Percentiles rank a stretch among this genome's conserved stretches.
phyloP scores from a whole-genome alignment of 2,113 vertebrate genomes.

The Notechis scutatus region DNA sequence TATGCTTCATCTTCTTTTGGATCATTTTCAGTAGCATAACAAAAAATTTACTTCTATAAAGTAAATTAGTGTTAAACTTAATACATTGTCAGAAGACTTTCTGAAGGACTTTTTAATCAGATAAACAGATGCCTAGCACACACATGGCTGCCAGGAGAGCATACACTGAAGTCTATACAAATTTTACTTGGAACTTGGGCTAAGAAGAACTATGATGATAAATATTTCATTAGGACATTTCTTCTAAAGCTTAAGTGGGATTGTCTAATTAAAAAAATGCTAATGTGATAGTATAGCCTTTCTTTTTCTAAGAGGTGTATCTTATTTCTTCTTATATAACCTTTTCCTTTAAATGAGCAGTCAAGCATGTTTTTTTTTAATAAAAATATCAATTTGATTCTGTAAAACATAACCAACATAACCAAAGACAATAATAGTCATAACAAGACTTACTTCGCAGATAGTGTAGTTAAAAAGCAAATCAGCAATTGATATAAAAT shows the following conservation, averaged over 20 bases:
- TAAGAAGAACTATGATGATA: constrained; percentile 42
- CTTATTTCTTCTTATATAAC: constrained; percentile 52
- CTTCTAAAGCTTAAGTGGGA: constrained; percentile 63
- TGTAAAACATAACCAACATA: constrained; percentile 18
- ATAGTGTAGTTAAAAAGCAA: background rate
- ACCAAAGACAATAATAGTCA: background rate
- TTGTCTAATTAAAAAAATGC: constrained; percentile 66
- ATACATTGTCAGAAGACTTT: background rate
- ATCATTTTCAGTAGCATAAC: background rate
- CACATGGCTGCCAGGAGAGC: background rate
- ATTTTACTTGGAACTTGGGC: constrained; percentile 47
- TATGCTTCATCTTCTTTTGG: background rate
- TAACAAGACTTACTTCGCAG: constrained; percentile 3
- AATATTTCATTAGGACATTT: constrained; percentile 63
- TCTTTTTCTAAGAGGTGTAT: constrained; percentile 46
- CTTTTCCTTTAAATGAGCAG: constrained; percentile 33
- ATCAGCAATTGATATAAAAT: background rate
- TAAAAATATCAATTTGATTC: constrained; percentile 59
- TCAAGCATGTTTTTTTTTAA: constrained; percentile 37
- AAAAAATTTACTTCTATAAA: background rate
- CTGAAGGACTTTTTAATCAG: background rate
- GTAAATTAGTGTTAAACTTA: background rate
- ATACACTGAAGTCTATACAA: constrained; percentile 25
- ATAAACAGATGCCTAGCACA: constrained; percentile 5
- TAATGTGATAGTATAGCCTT: constrained; percentile 58